phyloP scores from a whole-genome alignment of 2,888 invertebrate genomes.

The Parascotia fuliginaria region DNA sequence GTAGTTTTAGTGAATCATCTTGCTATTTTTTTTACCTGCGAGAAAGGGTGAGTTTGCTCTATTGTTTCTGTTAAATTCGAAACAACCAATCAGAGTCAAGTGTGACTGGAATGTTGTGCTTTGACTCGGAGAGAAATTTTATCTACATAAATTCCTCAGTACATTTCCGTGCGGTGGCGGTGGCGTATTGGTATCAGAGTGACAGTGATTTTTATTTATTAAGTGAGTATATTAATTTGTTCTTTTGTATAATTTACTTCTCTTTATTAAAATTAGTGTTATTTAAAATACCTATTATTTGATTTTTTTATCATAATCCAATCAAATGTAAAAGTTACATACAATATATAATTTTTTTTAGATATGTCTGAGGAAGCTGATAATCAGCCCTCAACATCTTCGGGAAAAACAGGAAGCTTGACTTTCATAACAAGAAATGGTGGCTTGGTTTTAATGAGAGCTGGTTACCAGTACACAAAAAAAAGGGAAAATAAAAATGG shows the following conservation, averaged over 20 bases:
- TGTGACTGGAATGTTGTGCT: not conserved
- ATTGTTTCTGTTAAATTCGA: conserved; percentile 6
- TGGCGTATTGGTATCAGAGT: conserved; percentile 11
- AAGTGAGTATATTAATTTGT: conserved; percentile 15
- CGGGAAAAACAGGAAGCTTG: conserved; percentile 12
- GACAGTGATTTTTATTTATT: conserved; percentile 14
- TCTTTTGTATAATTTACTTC: conserved; percentile 12
- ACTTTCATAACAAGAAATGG: conserved; percentile 16
- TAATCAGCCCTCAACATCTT: conserved; percentile 15
- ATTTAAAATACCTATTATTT: conserved; percentile 7
- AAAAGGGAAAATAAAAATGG: conserved; percentile 20
- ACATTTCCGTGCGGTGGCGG: conserved; percentile 11
- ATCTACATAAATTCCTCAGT: conserved; percentile 9
- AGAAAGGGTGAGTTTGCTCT: conserved; percentile 5
- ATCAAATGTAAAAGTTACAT: conserved; percentile 14
- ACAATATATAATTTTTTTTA: conserved; percentile 10
- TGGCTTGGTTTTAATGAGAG: conserved; percentile 17
- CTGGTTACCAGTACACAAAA: conserved; percentile 24
- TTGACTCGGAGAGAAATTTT: not conserved
- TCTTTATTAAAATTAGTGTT: conserved; percentile 8
- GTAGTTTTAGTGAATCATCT: not conserved
- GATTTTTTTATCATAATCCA: conserved; percentile 13
- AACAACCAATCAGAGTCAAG: conserved; percentile 2
- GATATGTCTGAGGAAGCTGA: conserved; percentile 3
- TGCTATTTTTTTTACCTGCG: conserved; percentile 6